A percentile compares a stretch with the other conserved stretches of the same genome.
Evolutionary conservation across 1,140 invertebrate genomes (phyloP).

Genomic region (Colletes latitarsis): DNA sequence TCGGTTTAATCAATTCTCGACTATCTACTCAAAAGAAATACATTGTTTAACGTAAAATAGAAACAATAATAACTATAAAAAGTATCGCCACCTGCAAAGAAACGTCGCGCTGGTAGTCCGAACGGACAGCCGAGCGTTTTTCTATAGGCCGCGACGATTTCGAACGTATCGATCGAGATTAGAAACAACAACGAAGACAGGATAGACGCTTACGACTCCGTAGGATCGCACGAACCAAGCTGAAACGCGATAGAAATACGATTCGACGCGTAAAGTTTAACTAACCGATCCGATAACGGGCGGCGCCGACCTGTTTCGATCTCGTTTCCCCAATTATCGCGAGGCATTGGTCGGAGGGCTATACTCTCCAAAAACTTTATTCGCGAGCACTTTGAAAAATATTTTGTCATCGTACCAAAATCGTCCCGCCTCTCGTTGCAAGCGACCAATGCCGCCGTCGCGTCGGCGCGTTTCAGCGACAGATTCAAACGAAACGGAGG

Average conservation of each 20-base stretch:
- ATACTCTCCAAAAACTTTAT: not conserved
- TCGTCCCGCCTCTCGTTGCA: constrained; percentile 7
- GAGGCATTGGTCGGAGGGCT: constrained; percentile 17
- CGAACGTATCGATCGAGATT: constrained; percentile 38
- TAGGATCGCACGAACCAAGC: constrained; percentile 11
- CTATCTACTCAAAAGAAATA: constrained; percentile 72
- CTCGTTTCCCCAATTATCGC: constrained; percentile 13
- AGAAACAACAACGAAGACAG: constrained; percentile 32
- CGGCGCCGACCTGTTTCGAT: constrained; percentile 13
- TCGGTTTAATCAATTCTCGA: constrained; percentile 69
- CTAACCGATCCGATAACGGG: too few relatives aligned
- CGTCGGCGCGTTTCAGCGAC: constrained; percentile 35
- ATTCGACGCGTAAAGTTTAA: constrained; percentile 7
- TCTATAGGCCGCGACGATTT: constrained; percentile 27
- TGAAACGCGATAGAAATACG: not conserved
- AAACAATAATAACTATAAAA: constrained; percentile 62
- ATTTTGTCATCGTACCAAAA: constrained; percentile 31
- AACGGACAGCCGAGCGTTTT: constrained; percentile 40
- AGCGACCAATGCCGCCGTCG: constrained; percentile 20
- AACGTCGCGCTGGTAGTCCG: constrained; percentile 27
- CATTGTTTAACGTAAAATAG: constrained; percentile 55
- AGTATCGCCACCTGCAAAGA: constrained; percentile 56
- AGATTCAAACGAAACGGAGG: constrained; percentile 52
- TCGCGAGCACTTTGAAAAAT: constrained; percentile 42
- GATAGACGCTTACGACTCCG: not conserved